Percentiles rank a stretch among this genome's conserved stretches.
Evolutionary conservation across 2,113 vertebrate genomes (phyloP).

Genomic region (Nettapus auritus): DNA sequence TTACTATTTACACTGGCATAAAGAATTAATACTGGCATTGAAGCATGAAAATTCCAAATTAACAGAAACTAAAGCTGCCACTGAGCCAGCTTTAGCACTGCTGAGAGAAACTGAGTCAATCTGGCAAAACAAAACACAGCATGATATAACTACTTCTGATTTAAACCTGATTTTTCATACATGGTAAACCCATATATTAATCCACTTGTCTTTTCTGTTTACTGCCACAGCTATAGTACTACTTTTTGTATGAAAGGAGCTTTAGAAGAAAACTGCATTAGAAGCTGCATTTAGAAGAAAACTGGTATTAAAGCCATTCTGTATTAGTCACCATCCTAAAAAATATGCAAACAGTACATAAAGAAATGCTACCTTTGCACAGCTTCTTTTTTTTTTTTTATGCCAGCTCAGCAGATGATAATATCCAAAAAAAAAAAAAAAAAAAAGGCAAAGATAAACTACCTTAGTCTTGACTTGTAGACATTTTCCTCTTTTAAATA

Average conservation of each 20-base stretch:
- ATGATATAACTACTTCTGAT: slow-evolving; percentile 23
- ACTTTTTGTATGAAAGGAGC: background rate
- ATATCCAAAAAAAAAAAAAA: background rate
- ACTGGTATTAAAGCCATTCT: slow-evolving; percentile 6
- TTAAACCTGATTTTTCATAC: slow-evolving; percentile 57
- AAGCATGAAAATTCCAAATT: slow-evolving; percentile 79
- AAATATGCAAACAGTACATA: background rate
- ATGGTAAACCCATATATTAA: slow-evolving; percentile 29
- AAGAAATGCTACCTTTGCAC: background rate
- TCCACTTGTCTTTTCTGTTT: slow-evolving; percentile 45
- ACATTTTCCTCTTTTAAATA: slow-evolving; percentile 19
- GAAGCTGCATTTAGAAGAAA: too few relatives aligned
- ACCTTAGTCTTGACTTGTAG: background rate
- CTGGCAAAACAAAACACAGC: slow-evolving; percentile 16
- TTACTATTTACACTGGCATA: slow-evolving; percentile 75
- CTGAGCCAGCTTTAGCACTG: slow-evolving; percentile 36
- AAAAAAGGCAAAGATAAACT: background rate
- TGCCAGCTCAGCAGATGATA: background rate
- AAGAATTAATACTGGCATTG: slow-evolving; percentile 73
- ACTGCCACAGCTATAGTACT: background rate
- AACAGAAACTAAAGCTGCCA: slow-evolving; percentile 67
- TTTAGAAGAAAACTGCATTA: slow-evolving; percentile 13
- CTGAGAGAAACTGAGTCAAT: slow-evolving; percentile 71
- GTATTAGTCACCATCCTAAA: background rate
- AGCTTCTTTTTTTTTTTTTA: background rate